These are phyloP conservation scores for Thamnophis sirtalis DNA, from an alignment of 2,113 vertebrate species.

Conservation along the genomic window DNA sequence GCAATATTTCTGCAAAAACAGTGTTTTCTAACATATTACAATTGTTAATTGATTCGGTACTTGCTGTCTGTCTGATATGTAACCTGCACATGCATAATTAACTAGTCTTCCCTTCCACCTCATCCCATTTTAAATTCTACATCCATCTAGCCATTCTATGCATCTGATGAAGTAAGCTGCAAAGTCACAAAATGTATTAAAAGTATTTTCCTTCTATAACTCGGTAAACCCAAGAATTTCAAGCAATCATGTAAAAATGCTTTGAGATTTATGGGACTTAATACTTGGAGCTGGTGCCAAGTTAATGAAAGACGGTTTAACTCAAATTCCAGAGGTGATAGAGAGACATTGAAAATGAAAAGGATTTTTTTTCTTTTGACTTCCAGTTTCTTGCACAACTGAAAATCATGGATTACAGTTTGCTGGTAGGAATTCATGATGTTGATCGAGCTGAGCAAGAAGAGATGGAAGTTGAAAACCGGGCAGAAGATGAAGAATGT, in stretches of 20 bases:
- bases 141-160: background rate
- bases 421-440: conserved; percentile 92
- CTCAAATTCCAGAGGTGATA: background rate
- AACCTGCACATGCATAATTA: background rate
- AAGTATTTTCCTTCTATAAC: background rate
- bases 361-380: background rate
- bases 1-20: background rate
- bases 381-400: conserved; percentile 88
- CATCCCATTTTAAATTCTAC: background rate
- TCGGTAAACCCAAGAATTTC: background rate
- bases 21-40: background rate
- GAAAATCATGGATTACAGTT: conserved; percentile 98
- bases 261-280: background rate
- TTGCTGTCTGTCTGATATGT: background rate
- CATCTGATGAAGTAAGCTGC: background rate
- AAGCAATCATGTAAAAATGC: background rate
- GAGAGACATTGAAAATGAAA: background rate
- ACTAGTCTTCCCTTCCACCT: background rate
- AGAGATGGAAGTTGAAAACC: conserved; percentile 90
- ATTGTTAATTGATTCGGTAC: background rate
- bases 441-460: conserved; percentile 94
- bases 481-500: conserved; percentile 87
- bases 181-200: background rate
- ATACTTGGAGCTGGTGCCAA: background rate
- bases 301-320: background rate